phyloP scores from a whole-genome alignment of 2,797 vertebrate genomes.

The Rhynchonycteris naso region DNA sequence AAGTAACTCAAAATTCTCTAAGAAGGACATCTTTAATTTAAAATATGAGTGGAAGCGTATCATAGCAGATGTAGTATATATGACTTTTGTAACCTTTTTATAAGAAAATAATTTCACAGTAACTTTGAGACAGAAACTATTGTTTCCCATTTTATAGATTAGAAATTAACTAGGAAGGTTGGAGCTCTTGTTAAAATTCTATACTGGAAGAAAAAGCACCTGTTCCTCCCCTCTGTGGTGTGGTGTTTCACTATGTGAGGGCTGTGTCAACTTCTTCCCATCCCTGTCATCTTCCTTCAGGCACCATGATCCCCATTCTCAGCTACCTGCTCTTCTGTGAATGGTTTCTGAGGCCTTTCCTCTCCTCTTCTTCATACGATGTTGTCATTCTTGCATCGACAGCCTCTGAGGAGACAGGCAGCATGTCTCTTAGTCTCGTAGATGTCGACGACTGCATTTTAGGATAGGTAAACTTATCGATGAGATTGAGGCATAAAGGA shows the following conservation, averaged over 20 bases:
- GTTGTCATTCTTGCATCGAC: slow-evolving; percentile 10
- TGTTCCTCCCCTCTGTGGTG: background rate
- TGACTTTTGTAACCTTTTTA: background rate
- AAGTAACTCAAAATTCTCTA: background rate
- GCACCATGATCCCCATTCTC: slow-evolving; percentile 22
- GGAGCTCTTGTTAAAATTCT: slow-evolving; percentile 5
- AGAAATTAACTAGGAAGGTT: background rate
- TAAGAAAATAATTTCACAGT: background rate
- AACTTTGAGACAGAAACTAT: background rate
- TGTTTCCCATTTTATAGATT: background rate
- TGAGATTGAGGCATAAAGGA: background rate
- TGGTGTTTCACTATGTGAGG: background rate
- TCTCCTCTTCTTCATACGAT: background rate
- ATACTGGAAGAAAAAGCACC: background rate
- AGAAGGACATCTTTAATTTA: background rate
- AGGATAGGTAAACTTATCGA: slow-evolving; percentile 1
- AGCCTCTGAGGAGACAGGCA: slow-evolving; percentile 29
- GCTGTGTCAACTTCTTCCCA: background rate
- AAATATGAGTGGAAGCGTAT: background rate
- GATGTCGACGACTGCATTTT: slow-evolving; percentile 19
- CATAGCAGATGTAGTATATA: background rate
- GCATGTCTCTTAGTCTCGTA: slow-evolving; percentile 29
- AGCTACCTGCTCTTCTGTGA: background rate
- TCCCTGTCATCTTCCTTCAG: background rate
- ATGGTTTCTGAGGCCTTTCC: background rate